Percentiles rank a stretch among this genome's conserved stretches.
Evolutionary conservation across 2,113 vertebrate species (phyloP).

Genomic region (Fukomys damarensis): DNA sequence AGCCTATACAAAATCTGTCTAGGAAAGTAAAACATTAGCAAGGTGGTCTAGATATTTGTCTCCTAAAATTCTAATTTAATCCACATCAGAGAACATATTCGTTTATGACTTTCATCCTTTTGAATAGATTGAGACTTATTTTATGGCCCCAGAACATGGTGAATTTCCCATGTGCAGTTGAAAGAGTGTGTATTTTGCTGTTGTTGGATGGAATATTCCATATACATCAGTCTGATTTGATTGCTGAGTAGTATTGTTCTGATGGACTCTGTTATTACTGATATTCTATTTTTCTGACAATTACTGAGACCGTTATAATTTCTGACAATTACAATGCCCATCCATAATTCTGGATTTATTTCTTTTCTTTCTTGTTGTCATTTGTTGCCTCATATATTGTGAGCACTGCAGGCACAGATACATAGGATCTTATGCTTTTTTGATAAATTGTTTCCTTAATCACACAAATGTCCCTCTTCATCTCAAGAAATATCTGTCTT

Average conservation of each 20-base stretch:
- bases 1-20: background rate
- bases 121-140: background rate
- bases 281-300: background rate
- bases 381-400: background rate
- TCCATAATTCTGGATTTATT: background rate
- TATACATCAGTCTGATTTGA: background rate
- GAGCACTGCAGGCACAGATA: background rate
- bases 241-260: background rate
- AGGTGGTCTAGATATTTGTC: background rate
- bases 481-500: background rate
- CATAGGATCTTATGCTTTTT: background rate
- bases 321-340: background rate
- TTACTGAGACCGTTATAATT: background rate
- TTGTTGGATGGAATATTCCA: background rate
- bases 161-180: background rate
- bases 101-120: background rate
- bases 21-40: background rate
- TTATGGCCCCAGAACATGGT: background rate
- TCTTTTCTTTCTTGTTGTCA: background rate
- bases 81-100: background rate
- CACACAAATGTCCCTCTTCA: background rate
- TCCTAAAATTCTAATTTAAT: background rate
- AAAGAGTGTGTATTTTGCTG: background rate
- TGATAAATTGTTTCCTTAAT: background rate
- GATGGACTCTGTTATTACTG: background rate